Evolutionary conservation across 1,140 invertebrate genomes (phyloP), one percentile per base, ranked within the genome.

Genomic region (Formica selysi): DNA sequence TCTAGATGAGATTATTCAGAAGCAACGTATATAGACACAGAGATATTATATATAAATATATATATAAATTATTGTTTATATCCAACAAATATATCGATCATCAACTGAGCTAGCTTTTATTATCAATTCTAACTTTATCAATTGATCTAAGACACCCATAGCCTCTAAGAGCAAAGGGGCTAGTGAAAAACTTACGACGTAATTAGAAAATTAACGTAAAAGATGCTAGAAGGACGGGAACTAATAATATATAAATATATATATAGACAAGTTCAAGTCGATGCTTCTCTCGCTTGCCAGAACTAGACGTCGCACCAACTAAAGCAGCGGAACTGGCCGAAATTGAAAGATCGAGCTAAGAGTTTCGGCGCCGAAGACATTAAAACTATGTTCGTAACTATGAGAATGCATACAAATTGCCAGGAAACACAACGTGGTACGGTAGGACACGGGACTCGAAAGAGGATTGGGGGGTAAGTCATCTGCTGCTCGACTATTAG

Each of bases 81-180:
- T 88, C 51, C 62, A 86, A 86, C 65, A 84, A 88, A 68, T 88
- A 68, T 88, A 88, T 86, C 62, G 76, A 87, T 85, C 85, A 87
- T 68, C 62, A 89, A 89, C 84, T 86, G 76, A 59, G 19, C 54
- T 71, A 81, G 3, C 36, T 59, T 48, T 81, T 81, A 83, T 83
- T 41, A 73, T 13, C 57, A 90, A 85, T 51, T 85, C 22, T 90
- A 87, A 68, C 74, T 79, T 91, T 62, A 83, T 89, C 85, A 92
- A 92, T 76, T 88, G 71, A 68, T 92, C 92, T 93, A 93, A 91
- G 74, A 92, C 90, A 93, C 91, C 89, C 91, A 93, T 85, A 91
- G 91, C 87, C 67, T 87, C 90, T 93, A 92, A 91, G 48, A 51
- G 65, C 86, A 71, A 74, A 91, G 38, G 48, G 13, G 51, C 85